Evolutionary conservation across 2,888 invertebrate species (phyloP).

Genomic region (Lochmaea capreae): DNA sequence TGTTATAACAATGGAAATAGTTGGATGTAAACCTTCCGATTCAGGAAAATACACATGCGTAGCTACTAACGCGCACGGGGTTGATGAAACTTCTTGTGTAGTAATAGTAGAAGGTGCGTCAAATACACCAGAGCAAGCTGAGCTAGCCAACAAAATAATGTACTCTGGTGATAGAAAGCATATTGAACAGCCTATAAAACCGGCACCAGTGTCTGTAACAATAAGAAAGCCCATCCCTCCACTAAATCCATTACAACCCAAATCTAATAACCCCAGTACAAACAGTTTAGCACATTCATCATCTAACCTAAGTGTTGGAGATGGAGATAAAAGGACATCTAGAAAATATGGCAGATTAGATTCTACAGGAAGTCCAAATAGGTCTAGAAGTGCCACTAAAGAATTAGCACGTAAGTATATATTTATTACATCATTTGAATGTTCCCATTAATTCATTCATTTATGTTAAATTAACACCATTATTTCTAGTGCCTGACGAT

Average conservation of each 20-base stretch:
- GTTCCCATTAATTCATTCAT: neutral
- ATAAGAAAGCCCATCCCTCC: conserved; percentile 68
- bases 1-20: conserved; percentile 96
- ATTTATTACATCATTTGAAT: neutral
- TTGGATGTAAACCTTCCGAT: conserved; percentile 93
- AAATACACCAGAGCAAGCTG: conserved; percentile 83
- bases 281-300: conserved; percentile 65
- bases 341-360: conserved; percentile 80
- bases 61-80: conserved; percentile 93
- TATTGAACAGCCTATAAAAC: conserved; percentile 86
- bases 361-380: conserved; percentile 82
- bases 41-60: conserved; percentile 96
- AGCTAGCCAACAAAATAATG: conserved; percentile 87
- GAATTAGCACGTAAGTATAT: conserved; percentile 78
- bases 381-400: conserved; percentile 91
- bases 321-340: conserved; percentile 66
- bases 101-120: conserved; percentile 92
- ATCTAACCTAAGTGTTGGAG: conserved; percentile 64
- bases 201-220: conserved; percentile 81
- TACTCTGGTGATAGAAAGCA: conserved; percentile 91
- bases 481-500: conserved; percentile 81
- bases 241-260: conserved; percentile 64
- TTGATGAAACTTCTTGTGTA: conserved; percentile 94
- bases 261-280: conserved; percentile 54
- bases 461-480: neutral